These are phyloP conservation scores for Noctua fimbriata DNA, from an alignment of 2,888 invertebrate species.

Conservation along the genomic window DNA sequence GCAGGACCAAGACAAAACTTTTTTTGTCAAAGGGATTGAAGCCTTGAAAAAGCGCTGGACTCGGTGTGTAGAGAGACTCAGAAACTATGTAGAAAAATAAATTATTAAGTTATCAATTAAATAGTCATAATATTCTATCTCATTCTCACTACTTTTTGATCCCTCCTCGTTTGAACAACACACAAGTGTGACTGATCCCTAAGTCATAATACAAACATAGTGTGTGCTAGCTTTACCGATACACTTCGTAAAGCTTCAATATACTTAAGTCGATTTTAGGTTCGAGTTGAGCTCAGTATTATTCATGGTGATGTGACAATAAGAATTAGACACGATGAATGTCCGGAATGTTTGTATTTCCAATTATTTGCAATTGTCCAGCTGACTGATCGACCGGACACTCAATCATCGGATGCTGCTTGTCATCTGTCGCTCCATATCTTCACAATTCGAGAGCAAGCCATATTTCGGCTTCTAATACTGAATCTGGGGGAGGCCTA, in stretches of 20 bases:
- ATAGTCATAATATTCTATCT: no score
- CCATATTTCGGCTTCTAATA: background rate
- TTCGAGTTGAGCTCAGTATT: background rate
- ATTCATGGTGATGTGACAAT: background rate
- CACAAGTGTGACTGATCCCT: background rate
- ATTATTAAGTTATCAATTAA: no score
- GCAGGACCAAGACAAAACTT: no score
- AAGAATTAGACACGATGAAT: background rate
- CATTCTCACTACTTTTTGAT: no score
- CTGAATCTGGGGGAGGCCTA: background rate
- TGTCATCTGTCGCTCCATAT: background rate
- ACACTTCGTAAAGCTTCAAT: background rate
- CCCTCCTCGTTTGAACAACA: no score
- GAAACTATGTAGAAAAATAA: no score
- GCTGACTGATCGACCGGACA: constrained; percentile 6
- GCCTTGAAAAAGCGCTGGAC: no score
- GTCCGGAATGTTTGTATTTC: background rate
- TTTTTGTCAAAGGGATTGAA: no score
- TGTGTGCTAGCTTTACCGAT: no score
- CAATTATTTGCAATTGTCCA: constrained; percentile 6
- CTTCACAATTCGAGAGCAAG: background rate
- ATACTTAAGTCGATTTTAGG: background rate
- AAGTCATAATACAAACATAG: background rate
- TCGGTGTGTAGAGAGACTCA: no score
- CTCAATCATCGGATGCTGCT: background rate